Evolutionary conservation across 2,797 vertebrate genomes (phyloP), one percentile per base, ranked within the genome.

Genomic region (Thalassophryne amazonica): DNA sequence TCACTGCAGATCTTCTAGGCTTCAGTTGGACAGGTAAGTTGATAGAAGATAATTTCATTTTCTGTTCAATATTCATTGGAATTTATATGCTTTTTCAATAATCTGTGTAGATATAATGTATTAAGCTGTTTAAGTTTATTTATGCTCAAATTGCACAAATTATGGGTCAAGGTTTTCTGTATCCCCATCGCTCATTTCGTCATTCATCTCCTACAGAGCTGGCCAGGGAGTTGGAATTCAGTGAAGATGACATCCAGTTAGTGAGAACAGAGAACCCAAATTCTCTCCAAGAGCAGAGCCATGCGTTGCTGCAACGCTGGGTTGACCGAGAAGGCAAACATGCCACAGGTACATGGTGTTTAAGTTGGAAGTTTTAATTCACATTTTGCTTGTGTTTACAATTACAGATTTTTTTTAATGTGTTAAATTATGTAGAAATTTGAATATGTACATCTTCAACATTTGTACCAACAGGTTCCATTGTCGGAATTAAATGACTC

Each of bases 21-120:
- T 99, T 98, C 91, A 99, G 97, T 75, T 99, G 97, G 97, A 97
- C 96, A 88, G 97, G 96, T 98, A 90, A 85, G 85, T 11, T 53
- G 5, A 60, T 7, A 64, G 45, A 37, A 48, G 10, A 33, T 46
- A 1, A 7, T 33, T 7, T 35, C 0, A 12, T 29, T 63, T 36
- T 33, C 2, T 23, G 1, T 27, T 23, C 3, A 14, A 14, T 16
- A 7, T 7, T 20, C 15, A 24, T 22, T 32, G 28, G 3, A 19
- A 15, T n/a, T n/a, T n/a, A n/a, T n/a, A n/a, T n/a, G n/a, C n/a
- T n/a, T n/a, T n/a, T n/a, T n/a, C n/a, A n/a, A n/a, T n/a, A n/a
- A n/a, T n/a, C n/a, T n/a, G n/a, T n/a, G n/a, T n/a, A n/a, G n/a
- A n/a, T n/a, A n/a, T n/a, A n/a, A n/a, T n/a, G n/a, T n/a, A n/a